Evolutionary conservation across 2,888 invertebrate genomes (phyloP).

Genomic region (Ischnura elegans): DNA sequence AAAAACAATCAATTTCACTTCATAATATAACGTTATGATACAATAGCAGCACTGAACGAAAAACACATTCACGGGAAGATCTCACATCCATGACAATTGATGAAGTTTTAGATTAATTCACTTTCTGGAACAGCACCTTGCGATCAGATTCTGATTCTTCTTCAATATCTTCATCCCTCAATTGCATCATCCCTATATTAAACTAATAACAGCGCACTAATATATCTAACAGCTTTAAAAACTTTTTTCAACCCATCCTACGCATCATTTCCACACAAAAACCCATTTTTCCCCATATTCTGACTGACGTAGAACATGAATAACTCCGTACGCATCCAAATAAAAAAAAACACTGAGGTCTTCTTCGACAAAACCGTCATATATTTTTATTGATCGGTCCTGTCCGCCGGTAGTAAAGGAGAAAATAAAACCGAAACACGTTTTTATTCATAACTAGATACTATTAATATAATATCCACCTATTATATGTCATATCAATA

Average conservation of each 20-base stretch:
- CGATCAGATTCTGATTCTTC: slow-evolving; percentile 66
- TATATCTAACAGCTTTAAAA: slow-evolving; percentile 17
- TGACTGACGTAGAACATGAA: slow-evolving; percentile 43
- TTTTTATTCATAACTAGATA: slow-evolving; percentile 56
- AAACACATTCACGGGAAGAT: slow-evolving; percentile 52
- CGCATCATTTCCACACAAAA: slow-evolving; percentile 38
- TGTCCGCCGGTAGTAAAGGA: slow-evolving; percentile 65
- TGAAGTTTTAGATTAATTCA: slow-evolving; percentile 46
- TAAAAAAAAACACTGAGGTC: slow-evolving; percentile 62
- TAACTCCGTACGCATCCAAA: slow-evolving; percentile 61
- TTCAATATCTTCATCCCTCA: slow-evolving; percentile 59
- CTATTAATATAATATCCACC: not conserved
- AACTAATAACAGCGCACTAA: slow-evolving; percentile 27
- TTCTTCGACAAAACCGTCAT: slow-evolving; percentile 67
- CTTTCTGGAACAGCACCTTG: slow-evolving; percentile 55
- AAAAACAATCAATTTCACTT: not conserved
- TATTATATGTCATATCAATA: not conserved
- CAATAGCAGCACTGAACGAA: not conserved
- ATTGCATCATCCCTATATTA: slow-evolving; percentile 63
- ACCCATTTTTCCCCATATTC: slow-evolving; percentile 36
- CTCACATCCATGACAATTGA: slow-evolving; percentile 45
- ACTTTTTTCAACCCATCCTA: slow-evolving; percentile 53
- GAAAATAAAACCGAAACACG: slow-evolving; percentile 62
- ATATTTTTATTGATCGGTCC: slow-evolving; percentile 67
- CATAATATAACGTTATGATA: not conserved